phyloP scores from a whole-genome alignment of 2,797 vertebrate genomes.

The Avahi laniger region DNA sequence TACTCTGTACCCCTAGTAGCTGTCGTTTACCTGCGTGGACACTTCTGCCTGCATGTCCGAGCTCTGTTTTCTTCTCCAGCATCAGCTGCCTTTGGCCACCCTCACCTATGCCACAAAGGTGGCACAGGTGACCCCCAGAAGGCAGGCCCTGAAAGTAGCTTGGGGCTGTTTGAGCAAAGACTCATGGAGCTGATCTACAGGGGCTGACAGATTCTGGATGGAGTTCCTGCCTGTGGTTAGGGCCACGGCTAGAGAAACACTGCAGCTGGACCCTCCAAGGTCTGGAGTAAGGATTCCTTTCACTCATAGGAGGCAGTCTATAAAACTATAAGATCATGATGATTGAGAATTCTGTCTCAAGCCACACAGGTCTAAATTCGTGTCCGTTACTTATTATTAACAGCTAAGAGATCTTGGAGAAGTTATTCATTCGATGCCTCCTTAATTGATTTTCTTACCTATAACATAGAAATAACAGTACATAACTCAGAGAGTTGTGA shows the following conservation, averaged over 20 bases:
- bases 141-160: not conserved
- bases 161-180: not conserved
- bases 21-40: not conserved
- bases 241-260: not conserved
- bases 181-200: slow-evolving; percentile 11
- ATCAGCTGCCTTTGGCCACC: not conserved
- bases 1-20: not conserved
- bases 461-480: not conserved
- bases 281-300: not conserved
- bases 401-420: slow-evolving; percentile 6
- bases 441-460: not conserved
- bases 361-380: not conserved
- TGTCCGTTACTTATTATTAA: not conserved
- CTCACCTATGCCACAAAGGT: not conserved
- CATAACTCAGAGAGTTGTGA: not conserved
- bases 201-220: not conserved
- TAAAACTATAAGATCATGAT: too few relatives aligned
- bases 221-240: not conserved
- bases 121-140: not conserved
- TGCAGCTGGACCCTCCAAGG: not conserved
- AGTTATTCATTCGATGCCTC: not conserved
- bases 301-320: not conserved
- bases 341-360: not conserved
- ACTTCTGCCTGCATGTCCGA: not conserved
- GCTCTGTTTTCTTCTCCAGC: not conserved